Evolutionary conservation across 2,888 invertebrate species (phyloP), one percentile per base, ranked within the genome.

Genomic region (Zeuzera pyrina): DNA sequence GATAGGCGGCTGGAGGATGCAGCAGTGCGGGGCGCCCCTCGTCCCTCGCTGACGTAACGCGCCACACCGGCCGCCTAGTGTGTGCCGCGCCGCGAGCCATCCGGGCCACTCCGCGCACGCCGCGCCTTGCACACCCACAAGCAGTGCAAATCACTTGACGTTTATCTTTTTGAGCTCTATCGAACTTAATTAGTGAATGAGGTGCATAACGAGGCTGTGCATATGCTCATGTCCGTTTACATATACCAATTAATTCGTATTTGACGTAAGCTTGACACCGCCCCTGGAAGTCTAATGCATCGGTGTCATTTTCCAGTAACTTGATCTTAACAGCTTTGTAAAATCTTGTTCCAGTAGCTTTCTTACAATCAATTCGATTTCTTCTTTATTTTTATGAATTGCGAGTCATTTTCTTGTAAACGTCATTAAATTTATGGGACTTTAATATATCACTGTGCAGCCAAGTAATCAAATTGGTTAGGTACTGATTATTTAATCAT

Each of bases 41-140:
- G 47, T 63, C 70, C 77, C 68, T 52, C 71, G 70, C 78, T 83
- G 78, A 81, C 84, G 78, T 81, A 84, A 83, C 74, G 70, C 62
- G 66, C 66, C 52, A 63, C 63, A 71, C 39, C 41, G 76, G 77
- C 74, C 73, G 77, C 78, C 78, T 76, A 79, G 79, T 81, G 74
- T 70, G 76, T 68, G 68, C 69, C 76, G 74, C 76, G 81, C 73
- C 81, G 76, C 73, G 77, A 67, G 70, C 64, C 66, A 60, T 67
- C 65, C 58, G 71, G 64, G 71, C 68, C 47, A 45, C 49, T 54
- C 33, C 60, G 61, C 65, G 61, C 61, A 61, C 62, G 61, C 63
- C 70, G 73, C 62, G 73, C 71, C 62, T 69, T 61, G 47, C 58
- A 64, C 57, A 54, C 64, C 59, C 57, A 54, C 64, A 58, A 59